phyloP scores from a whole-genome alignment of 2,797 vertebrate genomes.

The Dallia pectoralis region DNA sequence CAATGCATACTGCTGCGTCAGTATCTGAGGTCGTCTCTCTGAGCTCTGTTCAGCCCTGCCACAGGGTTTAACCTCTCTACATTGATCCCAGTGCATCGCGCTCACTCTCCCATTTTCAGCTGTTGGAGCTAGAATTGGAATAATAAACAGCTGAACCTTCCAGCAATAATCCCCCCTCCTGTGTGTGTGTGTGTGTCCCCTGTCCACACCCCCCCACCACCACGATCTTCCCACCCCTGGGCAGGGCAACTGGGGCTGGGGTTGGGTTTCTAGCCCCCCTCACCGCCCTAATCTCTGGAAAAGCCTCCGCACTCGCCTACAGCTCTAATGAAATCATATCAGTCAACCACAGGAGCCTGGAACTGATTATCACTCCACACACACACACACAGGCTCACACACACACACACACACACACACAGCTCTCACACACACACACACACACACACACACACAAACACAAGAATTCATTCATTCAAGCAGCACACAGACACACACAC shows the following conservation, averaged over 20 bases:
- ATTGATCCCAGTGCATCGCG: conserved; percentile 67
- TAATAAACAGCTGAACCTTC: conserved; percentile 84
- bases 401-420: conserved; percentile 8
- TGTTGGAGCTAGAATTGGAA: conserved; percentile 83
- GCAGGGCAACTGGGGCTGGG: conserved; percentile 64
- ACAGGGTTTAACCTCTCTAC: conserved; percentile 72
- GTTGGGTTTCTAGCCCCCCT: conserved; percentile 68
- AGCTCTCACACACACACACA: not conserved
- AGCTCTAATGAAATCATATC: conserved; percentile 71
- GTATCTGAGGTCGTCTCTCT: conserved; percentile 54
- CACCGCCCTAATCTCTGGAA: conserved; percentile 68
- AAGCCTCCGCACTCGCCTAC: conserved; percentile 53
- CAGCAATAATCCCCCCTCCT: conserved; percentile 70
- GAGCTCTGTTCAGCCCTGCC: conserved; percentile 55
- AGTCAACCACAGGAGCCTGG: conserved; percentile 59
- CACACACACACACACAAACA: not conserved
- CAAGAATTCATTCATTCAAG: too few relatives aligned
- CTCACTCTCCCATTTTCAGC: conserved; percentile 84
- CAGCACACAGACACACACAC: conserved; percentile 31
- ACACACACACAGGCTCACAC: conserved; percentile 11
- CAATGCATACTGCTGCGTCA: conserved; percentile 50
- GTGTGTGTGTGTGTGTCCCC: not conserved
- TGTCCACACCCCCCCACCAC: conserved; percentile 51
- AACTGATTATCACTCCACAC: conserved; percentile 65
- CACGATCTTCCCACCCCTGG: conserved; percentile 47